These are phyloP conservation scores for Andricus quercusramuli DNA, from an alignment of 2,888 invertebrate species.

Conservation along the genomic window DNA sequence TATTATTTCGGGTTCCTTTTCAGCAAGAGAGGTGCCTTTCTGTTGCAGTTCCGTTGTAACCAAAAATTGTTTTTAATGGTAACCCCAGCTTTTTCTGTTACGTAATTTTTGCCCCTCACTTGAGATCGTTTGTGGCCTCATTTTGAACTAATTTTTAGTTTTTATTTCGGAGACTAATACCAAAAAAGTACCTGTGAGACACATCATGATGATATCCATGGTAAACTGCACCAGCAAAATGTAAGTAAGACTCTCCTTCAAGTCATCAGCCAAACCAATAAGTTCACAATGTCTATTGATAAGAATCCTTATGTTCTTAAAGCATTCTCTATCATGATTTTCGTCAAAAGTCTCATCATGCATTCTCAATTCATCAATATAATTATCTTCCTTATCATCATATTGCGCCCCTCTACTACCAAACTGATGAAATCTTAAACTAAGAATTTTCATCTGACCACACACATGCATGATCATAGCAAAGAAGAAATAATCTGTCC, in stretches of 20 bases:
- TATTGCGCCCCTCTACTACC: neutral
- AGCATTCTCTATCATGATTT: slow-evolving; percentile 20
- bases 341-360: neutral
- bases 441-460: slow-evolving; percentile 55
- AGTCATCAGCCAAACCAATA: slow-evolving; percentile 48
- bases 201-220: slow-evolving; percentile 50
- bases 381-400: neutral
- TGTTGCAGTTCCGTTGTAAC: no score
- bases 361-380: neutral
- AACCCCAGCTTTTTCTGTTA: no score
- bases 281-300: slow-evolving; percentile 58
- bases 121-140: no score
- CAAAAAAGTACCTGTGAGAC: slow-evolving; percentile 51
- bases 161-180: no score
- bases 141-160: no score
- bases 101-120: no score
- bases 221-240: slow-evolving; percentile 58
- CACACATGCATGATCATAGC: slow-evolving; percentile 36
- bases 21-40: no score
- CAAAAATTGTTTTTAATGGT: no score
- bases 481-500: slow-evolving; percentile 32
- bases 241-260: slow-evolving; percentile 54
- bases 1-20: no score
- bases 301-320: slow-evolving; percentile 39
- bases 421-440: slow-evolving; percentile 54